Evolutionary conservation across 2,888 invertebrate genomes (phyloP), one percentile per base, ranked within the genome.

Genomic region (Shargacucullia verbasci): DNA sequence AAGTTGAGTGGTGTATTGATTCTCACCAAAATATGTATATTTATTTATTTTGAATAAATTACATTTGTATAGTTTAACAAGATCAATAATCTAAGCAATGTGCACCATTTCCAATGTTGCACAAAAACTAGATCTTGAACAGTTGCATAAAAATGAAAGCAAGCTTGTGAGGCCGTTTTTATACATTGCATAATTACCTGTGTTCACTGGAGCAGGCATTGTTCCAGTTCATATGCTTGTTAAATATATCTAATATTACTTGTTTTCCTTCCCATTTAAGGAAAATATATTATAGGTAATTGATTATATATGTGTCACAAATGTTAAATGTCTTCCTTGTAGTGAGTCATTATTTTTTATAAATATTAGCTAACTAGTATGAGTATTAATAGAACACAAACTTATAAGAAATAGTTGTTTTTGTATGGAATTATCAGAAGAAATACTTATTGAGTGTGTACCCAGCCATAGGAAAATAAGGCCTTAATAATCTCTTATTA

Each of bases 81-180:
- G 27, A 15, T 56, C 15, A 41, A 7, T 35, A 11, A 25, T 37
- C 47, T 39, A 9, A 39, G 43, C 31, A 47, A 43, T 49, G 44
- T 41, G 14, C 37, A 46, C 14, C 38, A 45, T 45, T 64, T 54
- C 48, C 37, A 55, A 45, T 54, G n/a, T 11, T 46, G 37, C 35
- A 47, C 20, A 63, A 49, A 66, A 61, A 74, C 34, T 47, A 10
- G 38, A 49, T 45, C 15, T 50, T 58, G 12, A 41, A 57, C 10
- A 4, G 35, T 70, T 73, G 59, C 61, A 62, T 63, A 64, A 62
- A 72, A 71, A 64, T 71, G 73, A 78, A 78, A 68, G 64, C 48
- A 6, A 67, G 68, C 37, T 64, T 66, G 63, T 65, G 40, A 61
- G 58, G 34, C 20, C 43, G 60, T 78, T 73, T 70, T 78, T 62